Conservation (phyloP, 2,888 invertebrate genomes). For the Zootermopsis nevadensis region DNA sequence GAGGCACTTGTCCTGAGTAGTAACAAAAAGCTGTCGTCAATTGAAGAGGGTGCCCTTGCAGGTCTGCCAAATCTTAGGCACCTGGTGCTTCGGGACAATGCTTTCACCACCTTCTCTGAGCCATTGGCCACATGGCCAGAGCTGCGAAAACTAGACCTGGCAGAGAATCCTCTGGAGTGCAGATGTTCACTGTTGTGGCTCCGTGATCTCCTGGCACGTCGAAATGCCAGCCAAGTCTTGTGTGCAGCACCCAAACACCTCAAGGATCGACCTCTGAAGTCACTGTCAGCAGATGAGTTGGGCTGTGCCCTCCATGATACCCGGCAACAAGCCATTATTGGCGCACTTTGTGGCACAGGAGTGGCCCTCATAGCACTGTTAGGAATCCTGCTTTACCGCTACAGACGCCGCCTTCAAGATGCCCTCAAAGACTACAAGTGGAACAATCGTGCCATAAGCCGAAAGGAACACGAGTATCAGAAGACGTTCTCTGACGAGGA, state of each 20-base stretch:
- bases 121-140: slow-evolving; percentile 84
- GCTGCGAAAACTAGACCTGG: slow-evolving; percentile 78
- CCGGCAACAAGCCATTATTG: slow-evolving; percentile 82
- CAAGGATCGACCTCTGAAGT: slow-evolving; percentile 75
- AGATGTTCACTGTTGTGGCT: slow-evolving; percentile 86
- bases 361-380: slow-evolving; percentile 78
- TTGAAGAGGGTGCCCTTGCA: slow-evolving; percentile 81
- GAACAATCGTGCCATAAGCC: slow-evolving; percentile 77
- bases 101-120: slow-evolving; percentile 80
- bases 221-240: slow-evolving; percentile 70
- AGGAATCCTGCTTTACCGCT: slow-evolving; percentile 80
- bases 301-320: slow-evolving; percentile 86
- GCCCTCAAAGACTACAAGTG: slow-evolving; percentile 85
- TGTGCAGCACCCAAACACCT: slow-evolving; percentile 78
- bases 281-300: slow-evolving; percentile 79
- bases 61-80: slow-evolving; percentile 84
- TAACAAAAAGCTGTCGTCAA: slow-evolving; percentile 77
- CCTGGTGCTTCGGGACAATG: slow-evolving; percentile 82
- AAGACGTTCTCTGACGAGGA: slow-evolving; percentile 91
- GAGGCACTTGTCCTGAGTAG: slow-evolving; percentile 80
- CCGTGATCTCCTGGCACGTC: slow-evolving; percentile 76
- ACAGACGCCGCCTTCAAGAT: slow-evolving; percentile 83
- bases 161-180: slow-evolving; percentile 85
- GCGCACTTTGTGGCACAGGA: slow-evolving; percentile 78
- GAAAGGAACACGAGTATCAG: slow-evolving; percentile 89